These are phyloP conservation scores for Conus betulinus DNA, from an alignment of 1,140 invertebrate genomes.

Conservation along the genomic window DNA sequence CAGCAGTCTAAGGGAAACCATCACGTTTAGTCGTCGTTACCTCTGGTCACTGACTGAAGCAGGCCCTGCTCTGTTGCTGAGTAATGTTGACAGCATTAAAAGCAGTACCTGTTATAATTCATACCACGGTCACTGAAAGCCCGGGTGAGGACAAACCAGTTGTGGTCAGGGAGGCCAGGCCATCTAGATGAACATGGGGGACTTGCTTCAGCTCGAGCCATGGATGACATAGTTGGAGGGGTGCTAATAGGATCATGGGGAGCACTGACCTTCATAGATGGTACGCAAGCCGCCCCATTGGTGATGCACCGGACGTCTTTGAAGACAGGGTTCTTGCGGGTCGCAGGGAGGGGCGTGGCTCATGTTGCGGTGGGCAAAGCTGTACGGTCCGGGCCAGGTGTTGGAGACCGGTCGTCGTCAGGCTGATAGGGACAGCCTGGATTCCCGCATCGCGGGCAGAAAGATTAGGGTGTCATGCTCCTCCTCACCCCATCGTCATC, in stretches of 20 bases:
- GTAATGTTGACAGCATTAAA: too few relatives aligned
- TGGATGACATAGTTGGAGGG: neutral
- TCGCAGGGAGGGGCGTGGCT: constrained; percentile 53
- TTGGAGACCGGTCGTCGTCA: constrained; percentile 68
- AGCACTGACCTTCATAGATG: constrained; percentile 79
- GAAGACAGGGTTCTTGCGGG: constrained; percentile 46
- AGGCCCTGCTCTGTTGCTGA: too few relatives aligned
- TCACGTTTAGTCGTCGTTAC: too few relatives aligned
- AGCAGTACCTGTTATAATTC: too few relatives aligned
- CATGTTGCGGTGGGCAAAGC: constrained; percentile 75
- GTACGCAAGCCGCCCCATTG: constrained; percentile 92
- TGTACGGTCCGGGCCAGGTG: constrained; percentile 61
- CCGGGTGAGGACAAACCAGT: too few relatives aligned
- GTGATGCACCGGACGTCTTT: constrained; percentile 85
- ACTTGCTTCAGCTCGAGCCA: neutral
- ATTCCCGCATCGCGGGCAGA: neutral
- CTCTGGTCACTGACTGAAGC: too few relatives aligned
- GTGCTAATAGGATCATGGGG: neutral
- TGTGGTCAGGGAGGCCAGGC: too few relatives aligned
- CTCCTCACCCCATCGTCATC: too few relatives aligned
- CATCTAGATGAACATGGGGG: too few relatives aligned
- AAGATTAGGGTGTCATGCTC: too few relatives aligned
- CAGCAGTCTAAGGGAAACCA: too few relatives aligned
- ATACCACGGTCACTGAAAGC: too few relatives aligned
- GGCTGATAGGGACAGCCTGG: constrained; percentile 66